phyloP scores from a whole-genome alignment of 2,888 invertebrate genomes.

The Chloroclysta siterata region DNA sequence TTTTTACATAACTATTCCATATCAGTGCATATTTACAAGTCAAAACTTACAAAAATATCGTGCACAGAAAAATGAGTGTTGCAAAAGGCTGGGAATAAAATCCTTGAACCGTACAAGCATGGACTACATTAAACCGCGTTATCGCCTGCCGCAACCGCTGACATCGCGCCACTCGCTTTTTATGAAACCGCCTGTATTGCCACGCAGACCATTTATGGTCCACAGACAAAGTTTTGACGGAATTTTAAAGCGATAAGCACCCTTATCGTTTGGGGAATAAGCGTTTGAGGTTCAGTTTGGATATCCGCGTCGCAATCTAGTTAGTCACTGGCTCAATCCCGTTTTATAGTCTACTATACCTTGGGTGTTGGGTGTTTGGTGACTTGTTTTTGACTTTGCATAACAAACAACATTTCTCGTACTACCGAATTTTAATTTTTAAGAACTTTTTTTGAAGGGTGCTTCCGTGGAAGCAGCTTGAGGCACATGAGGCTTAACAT shows the following conservation, averaged over 20 bases:
- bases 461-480: too few species aligned
- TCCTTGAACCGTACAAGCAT: slow-evolving; percentile 31
- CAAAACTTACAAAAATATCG: slow-evolving; percentile 16
- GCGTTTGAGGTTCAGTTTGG: slow-evolving; percentile 9
- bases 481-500: too few species aligned
- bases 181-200: slow-evolving; percentile 37
- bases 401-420: background rate
- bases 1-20: background rate
- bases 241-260: slow-evolving; percentile 34
- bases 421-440: too few species aligned
- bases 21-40: background rate
- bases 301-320: slow-evolving; percentile 14
- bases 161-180: slow-evolving; percentile 37
- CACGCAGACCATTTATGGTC: slow-evolving; percentile 29
- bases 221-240: slow-evolving; percentile 37
- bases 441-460: too few species aligned
- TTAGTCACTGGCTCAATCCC: slow-evolving; percentile 9
- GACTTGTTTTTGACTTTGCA: slow-evolving; percentile 1
- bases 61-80: slow-evolving; percentile 19
- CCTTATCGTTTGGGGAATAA: slow-evolving; percentile 27
- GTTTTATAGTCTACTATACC: slow-evolving; percentile 5
- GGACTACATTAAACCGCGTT: slow-evolving; percentile 40
- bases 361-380: background rate
- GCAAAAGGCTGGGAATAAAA: slow-evolving; percentile 32
- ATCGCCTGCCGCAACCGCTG: slow-evolving; percentile 38